Percentiles rank a stretch among this genome's conserved stretches.
Conservation (phyloP, 2,113 vertebrate genomes). For the Hippocampus zosterae region DNA sequence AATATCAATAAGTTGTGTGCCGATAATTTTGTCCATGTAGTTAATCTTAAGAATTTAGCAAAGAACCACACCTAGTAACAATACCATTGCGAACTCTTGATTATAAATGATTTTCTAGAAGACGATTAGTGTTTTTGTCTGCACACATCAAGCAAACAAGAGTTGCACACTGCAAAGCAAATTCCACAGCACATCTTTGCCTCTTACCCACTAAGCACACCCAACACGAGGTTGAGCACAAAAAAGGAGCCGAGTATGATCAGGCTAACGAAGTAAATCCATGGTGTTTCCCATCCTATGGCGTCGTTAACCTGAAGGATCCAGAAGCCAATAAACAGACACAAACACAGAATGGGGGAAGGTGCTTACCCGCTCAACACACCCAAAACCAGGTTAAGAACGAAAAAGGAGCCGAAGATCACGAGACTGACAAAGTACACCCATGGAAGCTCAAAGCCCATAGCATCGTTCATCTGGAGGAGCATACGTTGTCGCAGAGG, state of each 20-base stretch:
- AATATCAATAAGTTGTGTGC: neutral
- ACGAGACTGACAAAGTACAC: constrained; percentile 99
- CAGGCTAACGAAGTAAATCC: constrained; percentile 99
- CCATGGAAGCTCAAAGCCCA: constrained; percentile 99
- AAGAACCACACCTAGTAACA: neutral
- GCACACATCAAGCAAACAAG: constrained; percentile 21
- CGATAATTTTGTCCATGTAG: neutral
- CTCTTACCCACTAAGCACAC: constrained; percentile 99
- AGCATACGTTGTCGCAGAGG: constrained; percentile 11
- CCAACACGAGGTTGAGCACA: constrained; percentile 99
- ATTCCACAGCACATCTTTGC: constrained; percentile 47
- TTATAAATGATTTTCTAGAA: neutral
- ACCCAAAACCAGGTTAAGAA: constrained; percentile 99
- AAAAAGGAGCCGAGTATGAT: constrained; percentile 99
- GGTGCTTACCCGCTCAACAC: constrained; percentile 99
- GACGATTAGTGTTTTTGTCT: neutral
- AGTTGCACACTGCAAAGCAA: constrained; percentile 40
- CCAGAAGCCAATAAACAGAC: constrained; percentile 79
- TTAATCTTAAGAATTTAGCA: neutral
- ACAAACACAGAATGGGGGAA: constrained; percentile 58
- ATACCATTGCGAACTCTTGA: neutral
- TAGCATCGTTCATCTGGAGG: constrained; percentile 98
- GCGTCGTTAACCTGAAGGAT: constrained; percentile 84
- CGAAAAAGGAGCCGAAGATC: constrained; percentile 99
- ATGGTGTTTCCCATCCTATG: constrained; percentile 94